phyloP scores from a whole-genome alignment of 2,113 vertebrate species.

The Balaeniceps rex region DNA sequence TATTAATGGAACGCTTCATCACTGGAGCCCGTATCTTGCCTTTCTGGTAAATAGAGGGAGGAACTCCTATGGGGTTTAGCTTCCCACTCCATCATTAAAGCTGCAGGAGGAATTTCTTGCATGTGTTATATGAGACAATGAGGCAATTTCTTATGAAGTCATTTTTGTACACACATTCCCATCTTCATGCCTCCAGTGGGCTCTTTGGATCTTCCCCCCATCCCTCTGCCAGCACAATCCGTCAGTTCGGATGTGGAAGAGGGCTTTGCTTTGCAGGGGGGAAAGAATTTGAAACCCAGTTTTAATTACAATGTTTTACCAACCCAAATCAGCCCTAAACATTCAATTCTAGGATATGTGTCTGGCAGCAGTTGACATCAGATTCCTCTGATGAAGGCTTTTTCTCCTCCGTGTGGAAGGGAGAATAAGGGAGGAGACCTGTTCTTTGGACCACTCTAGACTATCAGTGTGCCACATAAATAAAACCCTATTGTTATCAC shows the following conservation, averaged over 20 bases:
- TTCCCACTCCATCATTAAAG: slow-evolving; percentile 57
- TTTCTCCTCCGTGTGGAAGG: neutral
- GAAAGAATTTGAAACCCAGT: neutral
- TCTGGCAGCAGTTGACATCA: neutral
- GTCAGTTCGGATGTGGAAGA: neutral
- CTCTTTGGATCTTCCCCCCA: neutral
- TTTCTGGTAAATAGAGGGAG: slow-evolving; percentile 62
- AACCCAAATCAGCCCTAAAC: neutral
- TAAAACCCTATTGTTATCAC: neutral
- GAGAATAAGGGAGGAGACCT: neutral
- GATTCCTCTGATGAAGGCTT: neutral
- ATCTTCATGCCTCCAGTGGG: neutral
- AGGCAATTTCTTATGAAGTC: slow-evolving; percentile 23
- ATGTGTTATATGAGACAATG: slow-evolving; percentile 26
- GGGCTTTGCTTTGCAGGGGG: neutral
- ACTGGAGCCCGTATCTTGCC: slow-evolving; percentile 35
- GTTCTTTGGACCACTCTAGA: neutral
- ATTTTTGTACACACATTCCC: neutral
- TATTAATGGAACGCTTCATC: slow-evolving; percentile 72
- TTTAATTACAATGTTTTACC: neutral
- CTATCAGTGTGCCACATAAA: neutral
- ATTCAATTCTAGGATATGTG: neutral
- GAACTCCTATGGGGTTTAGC: slow-evolving; percentile 45
- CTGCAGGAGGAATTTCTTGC: slow-evolving; percentile 60
- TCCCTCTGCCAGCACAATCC: neutral